These are phyloP conservation scores for Dendrolimus kikuchii DNA, from an alignment of 1,140 invertebrate genomes.

Conservation along the genomic window DNA sequence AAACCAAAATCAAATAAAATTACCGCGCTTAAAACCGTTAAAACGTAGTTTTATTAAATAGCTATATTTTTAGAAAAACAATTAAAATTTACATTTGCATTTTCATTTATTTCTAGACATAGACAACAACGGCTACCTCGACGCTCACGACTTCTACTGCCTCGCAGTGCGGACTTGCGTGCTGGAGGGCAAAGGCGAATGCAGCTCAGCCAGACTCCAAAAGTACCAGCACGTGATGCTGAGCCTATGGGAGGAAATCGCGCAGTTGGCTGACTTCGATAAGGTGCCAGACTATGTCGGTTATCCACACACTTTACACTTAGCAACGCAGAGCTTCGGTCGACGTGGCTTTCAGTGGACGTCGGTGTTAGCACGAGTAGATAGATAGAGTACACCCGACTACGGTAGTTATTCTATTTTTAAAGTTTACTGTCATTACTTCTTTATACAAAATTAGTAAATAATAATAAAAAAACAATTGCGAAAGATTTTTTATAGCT, in stretches of 20 bases:
- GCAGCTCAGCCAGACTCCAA: conserved; percentile 77
- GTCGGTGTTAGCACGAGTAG: too few relatives aligned
- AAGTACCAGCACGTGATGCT: conserved; percentile 87
- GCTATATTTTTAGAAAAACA: background rate
- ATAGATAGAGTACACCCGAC: background rate
- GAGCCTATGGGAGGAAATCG: conserved; percentile 88
- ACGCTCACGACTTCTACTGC: conserved; percentile 86
- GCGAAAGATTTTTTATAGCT: too few relatives aligned
- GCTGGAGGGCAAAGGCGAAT: conserved; percentile 86
- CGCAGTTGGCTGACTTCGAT: conserved; percentile 87
- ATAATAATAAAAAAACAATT: too few relatives aligned
- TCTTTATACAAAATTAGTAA: too few relatives aligned
- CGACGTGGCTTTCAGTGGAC: conserved; percentile 4
- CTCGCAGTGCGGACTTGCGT: conserved; percentile 85
- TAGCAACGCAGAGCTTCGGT: conserved; percentile 29
- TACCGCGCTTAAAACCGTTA: too few relatives aligned
- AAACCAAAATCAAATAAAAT: too few relatives aligned
- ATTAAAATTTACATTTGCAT: background rate
- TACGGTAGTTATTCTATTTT: background rate
- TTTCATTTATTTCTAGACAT: conserved; percentile 76
- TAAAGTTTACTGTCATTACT: too few relatives aligned
- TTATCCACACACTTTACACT: conserved; percentile 38
- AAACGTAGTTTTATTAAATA: too few relatives aligned
- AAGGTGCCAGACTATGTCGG: conserved; percentile 78
- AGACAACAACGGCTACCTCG: conserved; percentile 86